Base-by-base conservation (phyloP, 2,797 vertebrate species). In the Cyclura pinguis region DNA sequence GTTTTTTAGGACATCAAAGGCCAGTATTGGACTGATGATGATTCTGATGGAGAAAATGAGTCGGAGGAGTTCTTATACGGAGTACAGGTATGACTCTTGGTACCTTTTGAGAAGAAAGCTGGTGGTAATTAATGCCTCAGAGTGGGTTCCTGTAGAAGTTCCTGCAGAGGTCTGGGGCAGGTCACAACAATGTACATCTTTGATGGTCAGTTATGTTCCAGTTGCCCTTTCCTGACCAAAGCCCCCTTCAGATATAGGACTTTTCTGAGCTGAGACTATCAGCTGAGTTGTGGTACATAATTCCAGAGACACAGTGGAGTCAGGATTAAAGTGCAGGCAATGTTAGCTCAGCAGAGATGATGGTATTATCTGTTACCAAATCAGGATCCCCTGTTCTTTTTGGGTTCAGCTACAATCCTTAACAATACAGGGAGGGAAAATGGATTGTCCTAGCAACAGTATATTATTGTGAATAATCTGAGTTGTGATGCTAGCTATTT, bases 1-100 rank as follows among this genome's bases (percentile, higher is more conserved):
- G 38, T 83, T 80, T 78, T 93, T 90, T 96, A 99, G 99, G 99
- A 99, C 97, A 98, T 99, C 97, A 99, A 99, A 98, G 98, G 98
- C 96, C 99, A 99, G 97, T 98, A 98, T 95, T 99, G 98, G 99
- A 99, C 98, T 90, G 99, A 99, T 24, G 99, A 99, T 97, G 99
- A 99, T 97, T 99, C 99, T 0, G 99, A 99, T 16, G 99, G 99
- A 93, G 99, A 99, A 97, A 99, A 99, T 92, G 99, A 99, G 96
- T 98, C 98, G 0, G 99, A 99, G 92, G 99, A 99, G 95, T 99
- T 99, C 96, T 97, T 99, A 83, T 99, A 99, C 6, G 99, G 99
- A 90, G 99, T 99, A 95, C 99, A 99, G 98, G 99, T 99, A 95
- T 95, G 92, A 22, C 6, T 0, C 0, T 32, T 0, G 18, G 50